Conservation (phyloP, 2,797 vertebrate genomes). For the Lepilemur septentrionalis region DNA sequence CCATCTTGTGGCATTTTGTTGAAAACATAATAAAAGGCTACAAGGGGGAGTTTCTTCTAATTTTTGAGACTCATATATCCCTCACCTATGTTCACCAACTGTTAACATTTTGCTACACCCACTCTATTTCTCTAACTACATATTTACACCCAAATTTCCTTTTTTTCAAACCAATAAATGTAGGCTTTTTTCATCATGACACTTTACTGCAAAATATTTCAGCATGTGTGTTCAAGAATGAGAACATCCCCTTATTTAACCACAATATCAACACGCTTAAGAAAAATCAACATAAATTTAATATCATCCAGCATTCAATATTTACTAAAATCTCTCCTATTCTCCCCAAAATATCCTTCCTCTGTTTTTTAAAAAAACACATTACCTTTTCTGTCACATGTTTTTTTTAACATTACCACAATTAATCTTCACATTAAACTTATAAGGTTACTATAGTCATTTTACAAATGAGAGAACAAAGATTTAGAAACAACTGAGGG, state of each 20-base stretch:
- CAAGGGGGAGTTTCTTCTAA: not conserved
- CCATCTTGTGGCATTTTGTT: slow-evolving; percentile 66
- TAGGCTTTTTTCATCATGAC: not conserved
- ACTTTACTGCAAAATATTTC: slow-evolving; percentile 7
- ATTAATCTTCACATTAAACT: too few species aligned
- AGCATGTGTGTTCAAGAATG: not conserved
- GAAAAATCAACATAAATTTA: slow-evolving; percentile 21
- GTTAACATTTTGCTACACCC: not conserved
- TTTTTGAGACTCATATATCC: not conserved
- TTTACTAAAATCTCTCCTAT: not conserved
- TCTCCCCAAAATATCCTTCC: not conserved
- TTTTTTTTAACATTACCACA: too few species aligned
- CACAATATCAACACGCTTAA: not conserved
- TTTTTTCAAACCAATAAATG: not conserved
- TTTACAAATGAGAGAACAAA: too few species aligned
- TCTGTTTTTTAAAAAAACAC: not conserved
- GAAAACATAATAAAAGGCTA: not conserved
- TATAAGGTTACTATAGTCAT: too few species aligned
- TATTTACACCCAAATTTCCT: not conserved
- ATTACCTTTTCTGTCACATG: not conserved
- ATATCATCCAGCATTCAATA: not conserved
- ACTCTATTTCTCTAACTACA: not conserved
- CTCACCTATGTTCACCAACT: not conserved
- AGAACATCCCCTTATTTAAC: not conserved
- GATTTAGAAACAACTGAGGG: too few species aligned